A percentile compares a stretch with the other conserved stretches of the same genome.
Evolutionary conservation across 2,888 invertebrate genomes (phyloP).

Genomic region (Nymphalis urticae): DNA sequence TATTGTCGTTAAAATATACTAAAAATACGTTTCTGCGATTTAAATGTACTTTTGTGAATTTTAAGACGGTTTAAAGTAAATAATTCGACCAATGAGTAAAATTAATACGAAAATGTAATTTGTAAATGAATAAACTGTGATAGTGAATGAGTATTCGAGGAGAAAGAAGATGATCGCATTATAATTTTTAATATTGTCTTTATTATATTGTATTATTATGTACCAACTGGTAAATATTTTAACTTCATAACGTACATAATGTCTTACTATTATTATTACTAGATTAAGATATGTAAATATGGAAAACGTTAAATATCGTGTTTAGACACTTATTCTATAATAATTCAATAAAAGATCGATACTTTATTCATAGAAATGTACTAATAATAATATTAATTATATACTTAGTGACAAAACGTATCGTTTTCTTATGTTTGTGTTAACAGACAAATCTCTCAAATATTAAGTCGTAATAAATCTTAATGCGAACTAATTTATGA

Average conservation of each 20-base stretch:
- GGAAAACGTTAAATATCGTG: constrained; percentile 28
- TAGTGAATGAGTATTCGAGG: constrained; percentile 57
- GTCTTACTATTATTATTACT: constrained; percentile 21
- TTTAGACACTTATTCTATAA: constrained; percentile 22
- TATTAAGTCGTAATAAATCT: too few relatives aligned
- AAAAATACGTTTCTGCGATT: not conserved
- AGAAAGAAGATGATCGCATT: constrained; percentile 46
- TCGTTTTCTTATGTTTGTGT: not conserved
- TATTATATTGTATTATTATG: constrained; percentile 14
- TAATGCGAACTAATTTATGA: too few relatives aligned
- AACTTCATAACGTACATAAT: constrained; percentile 27
- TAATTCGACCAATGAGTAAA: constrained; percentile 64
- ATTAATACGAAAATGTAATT: constrained; percentile 57
- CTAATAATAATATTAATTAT: constrained; percentile 33
- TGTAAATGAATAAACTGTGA: constrained; percentile 76
- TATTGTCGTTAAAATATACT: not conserved
- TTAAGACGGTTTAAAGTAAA: constrained; percentile 35
- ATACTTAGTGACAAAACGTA: constrained; percentile 21
- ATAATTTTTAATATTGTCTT: constrained; percentile 28
- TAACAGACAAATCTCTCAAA: not conserved
- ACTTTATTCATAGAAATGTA: constrained; percentile 64
- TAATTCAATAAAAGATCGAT: constrained; percentile 29
- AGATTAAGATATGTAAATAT: constrained; percentile 37
- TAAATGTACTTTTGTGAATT: constrained; percentile 8
- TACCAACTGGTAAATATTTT: constrained; percentile 19